Conservation (phyloP, 2,113 vertebrate genomes). For the Gavia stellata region DNA sequence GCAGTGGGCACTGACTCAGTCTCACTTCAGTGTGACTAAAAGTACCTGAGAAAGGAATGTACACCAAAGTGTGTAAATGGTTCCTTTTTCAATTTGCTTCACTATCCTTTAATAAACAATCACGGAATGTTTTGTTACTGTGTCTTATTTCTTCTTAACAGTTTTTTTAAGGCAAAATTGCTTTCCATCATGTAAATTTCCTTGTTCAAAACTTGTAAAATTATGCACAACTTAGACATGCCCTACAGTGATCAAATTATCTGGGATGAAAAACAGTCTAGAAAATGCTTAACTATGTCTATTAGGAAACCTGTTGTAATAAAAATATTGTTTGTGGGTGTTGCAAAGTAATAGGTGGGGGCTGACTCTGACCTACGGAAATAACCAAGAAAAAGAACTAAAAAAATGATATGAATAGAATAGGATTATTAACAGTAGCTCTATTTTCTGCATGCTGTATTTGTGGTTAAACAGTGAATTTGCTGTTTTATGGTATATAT, state of each 20-base stretch:
- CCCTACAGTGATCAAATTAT: conserved; percentile 3
- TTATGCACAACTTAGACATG: background rate
- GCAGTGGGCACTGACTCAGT: conserved; percentile 38
- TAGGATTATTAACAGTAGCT: background rate
- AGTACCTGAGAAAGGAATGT: conserved; percentile 23
- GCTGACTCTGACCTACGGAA: background rate
- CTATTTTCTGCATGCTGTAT: background rate
- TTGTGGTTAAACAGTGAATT: background rate
- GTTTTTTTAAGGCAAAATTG: conserved; percentile 14
- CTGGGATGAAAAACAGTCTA: background rate
- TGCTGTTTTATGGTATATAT: background rate
- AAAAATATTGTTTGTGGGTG: background rate
- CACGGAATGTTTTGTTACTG: background rate
- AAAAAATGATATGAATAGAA: background rate
- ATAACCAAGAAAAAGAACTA: background rate
- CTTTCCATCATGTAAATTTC: conserved; percentile 38
- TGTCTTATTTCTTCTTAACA: conserved; percentile 25
- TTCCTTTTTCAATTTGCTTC: conserved; percentile 55
- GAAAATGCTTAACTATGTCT: background rate
- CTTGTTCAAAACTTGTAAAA: conserved; percentile 19
- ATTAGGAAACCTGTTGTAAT: background rate
- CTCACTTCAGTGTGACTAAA: conserved; percentile 40
- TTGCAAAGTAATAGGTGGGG: background rate
- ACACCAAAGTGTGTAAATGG: conserved; percentile 20
- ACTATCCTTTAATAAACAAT: conserved; percentile 52